Percentiles rank a stretch among this genome's conserved stretches.
Conservation (phyloP, 2,113 vertebrate species). For the Brachypodius melanocephalos region DNA sequence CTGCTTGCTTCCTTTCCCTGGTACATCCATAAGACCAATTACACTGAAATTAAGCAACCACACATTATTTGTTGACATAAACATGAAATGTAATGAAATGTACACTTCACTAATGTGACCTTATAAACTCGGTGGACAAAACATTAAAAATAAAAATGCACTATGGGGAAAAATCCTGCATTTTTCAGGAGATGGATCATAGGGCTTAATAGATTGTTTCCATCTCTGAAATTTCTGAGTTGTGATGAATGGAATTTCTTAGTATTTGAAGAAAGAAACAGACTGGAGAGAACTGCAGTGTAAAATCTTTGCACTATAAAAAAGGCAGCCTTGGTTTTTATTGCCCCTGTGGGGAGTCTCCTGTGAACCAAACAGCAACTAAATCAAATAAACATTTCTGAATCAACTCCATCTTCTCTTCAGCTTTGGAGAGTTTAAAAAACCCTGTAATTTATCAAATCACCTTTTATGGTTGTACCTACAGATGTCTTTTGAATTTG, state of each 20-base stretch:
- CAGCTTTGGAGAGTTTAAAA: slow-evolving; percentile 16
- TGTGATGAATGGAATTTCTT: slow-evolving; percentile 57
- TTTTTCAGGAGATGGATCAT: not conserved
- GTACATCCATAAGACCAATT: not conserved
- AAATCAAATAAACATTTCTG: slow-evolving; percentile 62
- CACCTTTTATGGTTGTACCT: slow-evolving; percentile 6
- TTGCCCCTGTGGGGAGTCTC: slow-evolving; percentile 27
- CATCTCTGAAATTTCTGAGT: slow-evolving; percentile 45
- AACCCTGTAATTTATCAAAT: not conserved
- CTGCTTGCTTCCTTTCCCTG: not conserved
- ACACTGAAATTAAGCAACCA: not conserved
- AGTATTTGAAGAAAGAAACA: slow-evolving; percentile 51
- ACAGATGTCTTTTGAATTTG: slow-evolving; percentile 45
- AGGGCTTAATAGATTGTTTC: slow-evolving; percentile 32
- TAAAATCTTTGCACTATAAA: slow-evolving; percentile 55
- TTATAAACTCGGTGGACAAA: slow-evolving; percentile 4
- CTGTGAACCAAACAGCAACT: slow-evolving; percentile 49
- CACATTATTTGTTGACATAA: not conserved
- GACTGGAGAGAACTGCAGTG: not conserved
- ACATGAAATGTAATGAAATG: not conserved
- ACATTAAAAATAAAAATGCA: not conserved
- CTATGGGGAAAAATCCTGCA: not conserved
- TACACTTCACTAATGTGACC: not conserved
- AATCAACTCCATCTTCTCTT: slow-evolving; percentile 51
- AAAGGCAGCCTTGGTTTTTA: slow-evolving; percentile 55